These are phyloP conservation scores for Eubasilissa regina DNA, from an alignment of 1,140 invertebrate species.

Conservation along the genomic window DNA sequence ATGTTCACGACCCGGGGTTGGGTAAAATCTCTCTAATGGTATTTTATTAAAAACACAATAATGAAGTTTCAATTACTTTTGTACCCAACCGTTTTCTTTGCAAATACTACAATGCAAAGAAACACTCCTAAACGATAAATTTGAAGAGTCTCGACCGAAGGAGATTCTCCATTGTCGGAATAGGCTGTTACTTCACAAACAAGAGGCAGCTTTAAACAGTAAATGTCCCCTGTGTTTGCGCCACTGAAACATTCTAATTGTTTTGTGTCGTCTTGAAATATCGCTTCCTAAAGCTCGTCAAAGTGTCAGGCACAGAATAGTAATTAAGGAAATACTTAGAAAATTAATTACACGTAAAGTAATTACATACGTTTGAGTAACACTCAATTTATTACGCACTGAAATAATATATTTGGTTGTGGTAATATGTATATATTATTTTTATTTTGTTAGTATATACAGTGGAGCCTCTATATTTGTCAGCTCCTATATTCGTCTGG, in stretches of 20 bases:
- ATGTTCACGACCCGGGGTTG: too few species aligned
- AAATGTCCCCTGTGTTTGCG: background rate
- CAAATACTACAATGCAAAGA: constrained; percentile 4
- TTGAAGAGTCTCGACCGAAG: background rate
- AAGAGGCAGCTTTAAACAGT: constrained; percentile 3
- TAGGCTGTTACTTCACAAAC: constrained; percentile 30
- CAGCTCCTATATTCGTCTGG: too few species aligned
- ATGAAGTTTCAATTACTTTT: too few species aligned
- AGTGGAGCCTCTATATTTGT: too few species aligned
- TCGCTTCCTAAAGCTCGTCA: background rate
- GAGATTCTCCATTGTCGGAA: constrained; percentile 11
- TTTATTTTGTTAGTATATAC: too few species aligned
- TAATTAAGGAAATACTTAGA: constrained; percentile 20
- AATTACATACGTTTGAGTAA: background rate
- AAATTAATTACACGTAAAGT: constrained; percentile 11
- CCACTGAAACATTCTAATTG: background rate
- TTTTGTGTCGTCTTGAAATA: constrained; percentile 22
- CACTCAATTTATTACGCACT: too few species aligned
- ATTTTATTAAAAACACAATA: too few species aligned
- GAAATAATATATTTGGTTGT: too few species aligned
- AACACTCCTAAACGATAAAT: constrained; percentile 3
- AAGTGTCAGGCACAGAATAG: background rate
- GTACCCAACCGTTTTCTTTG: background rate
- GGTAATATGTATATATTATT: too few species aligned
- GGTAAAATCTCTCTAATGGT: too few species aligned